Evolutionary conservation across 1,140 invertebrate genomes (phyloP).

Genomic region (Orchesella cincta): DNA sequence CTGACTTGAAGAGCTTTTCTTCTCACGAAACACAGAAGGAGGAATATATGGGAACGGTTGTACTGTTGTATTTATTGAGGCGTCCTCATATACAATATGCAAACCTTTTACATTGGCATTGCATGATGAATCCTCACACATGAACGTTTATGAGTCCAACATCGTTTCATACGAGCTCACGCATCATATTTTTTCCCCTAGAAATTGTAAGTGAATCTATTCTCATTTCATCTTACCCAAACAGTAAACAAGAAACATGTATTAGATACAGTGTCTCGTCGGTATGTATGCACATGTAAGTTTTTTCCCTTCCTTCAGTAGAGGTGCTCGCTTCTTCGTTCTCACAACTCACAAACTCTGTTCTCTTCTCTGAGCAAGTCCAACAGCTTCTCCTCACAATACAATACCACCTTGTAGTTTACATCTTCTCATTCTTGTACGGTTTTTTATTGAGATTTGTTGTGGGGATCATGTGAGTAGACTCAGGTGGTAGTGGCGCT

Average conservation of each 20-base stretch:
- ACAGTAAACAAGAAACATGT: not conserved
- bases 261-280: no score
- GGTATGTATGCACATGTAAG: slow-evolving; percentile 12
- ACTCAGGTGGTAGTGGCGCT: slow-evolving; percentile 21
- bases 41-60: no score
- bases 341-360: not conserved
- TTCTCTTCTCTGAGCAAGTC: not conserved
- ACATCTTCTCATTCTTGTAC: not conserved
- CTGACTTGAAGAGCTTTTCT: no score
- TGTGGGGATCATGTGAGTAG: slow-evolving; percentile 17
- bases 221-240: not conserved
- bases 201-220: not conserved
- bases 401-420: not conserved
- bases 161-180: not conserved
- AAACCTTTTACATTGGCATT: no score
- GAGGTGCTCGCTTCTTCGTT: slow-evolving; percentile 1
- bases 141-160: not conserved
- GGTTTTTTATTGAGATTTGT: not conserved
- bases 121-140: no score
- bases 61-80: no score
- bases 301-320: not conserved
- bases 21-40: no score
- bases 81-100: no score
- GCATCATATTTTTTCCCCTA: not conserved
- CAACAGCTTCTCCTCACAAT: not conserved